A percentile compares a stretch with the other conserved stretches of the same genome.
Conservation (phyloP, 2,113 vertebrate species). For the Sigmodon hispidus region DNA sequence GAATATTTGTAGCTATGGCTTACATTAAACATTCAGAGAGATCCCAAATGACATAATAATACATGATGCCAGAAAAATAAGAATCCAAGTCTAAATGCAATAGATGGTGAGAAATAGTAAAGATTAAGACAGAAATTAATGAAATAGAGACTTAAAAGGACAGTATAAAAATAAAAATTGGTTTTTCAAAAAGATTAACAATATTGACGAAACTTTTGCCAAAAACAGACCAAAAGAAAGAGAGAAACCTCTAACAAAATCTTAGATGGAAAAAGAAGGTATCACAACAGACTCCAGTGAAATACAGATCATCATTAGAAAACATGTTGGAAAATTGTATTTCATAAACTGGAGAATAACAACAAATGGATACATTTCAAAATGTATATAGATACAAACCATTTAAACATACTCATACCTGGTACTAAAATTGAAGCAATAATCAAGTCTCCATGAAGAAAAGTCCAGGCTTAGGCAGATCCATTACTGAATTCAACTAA, state of each 20-base stretch:
- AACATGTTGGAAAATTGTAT: background rate
- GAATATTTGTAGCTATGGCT: background rate
- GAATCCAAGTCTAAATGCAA: background rate
- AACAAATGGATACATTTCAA: background rate
- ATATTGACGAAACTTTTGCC: background rate
- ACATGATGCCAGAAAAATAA: background rate
- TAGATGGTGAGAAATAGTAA: background rate
- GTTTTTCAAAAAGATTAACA: background rate
- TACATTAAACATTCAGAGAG: background rate
- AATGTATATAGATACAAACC: background rate
- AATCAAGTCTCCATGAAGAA: background rate
- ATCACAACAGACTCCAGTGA: background rate
- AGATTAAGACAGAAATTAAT: background rate
- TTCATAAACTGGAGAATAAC: background rate
- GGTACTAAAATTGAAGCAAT: background rate
- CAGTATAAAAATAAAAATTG: background rate
- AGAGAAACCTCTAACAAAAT: background rate
- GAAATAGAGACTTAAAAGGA: background rate
- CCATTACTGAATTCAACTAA: background rate
- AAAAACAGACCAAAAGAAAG: background rate
- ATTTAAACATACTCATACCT: background rate
- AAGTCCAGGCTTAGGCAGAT: background rate
- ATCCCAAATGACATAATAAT: background rate
- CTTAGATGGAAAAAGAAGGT: background rate
- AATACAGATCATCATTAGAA: background rate